Percentiles rank a stretch among this genome's conserved stretches.
These are phyloP conservation scores for Mythimna lalbum DNA, from an alignment of 2,888 invertebrate genomes.

Conservation along the genomic window DNA sequence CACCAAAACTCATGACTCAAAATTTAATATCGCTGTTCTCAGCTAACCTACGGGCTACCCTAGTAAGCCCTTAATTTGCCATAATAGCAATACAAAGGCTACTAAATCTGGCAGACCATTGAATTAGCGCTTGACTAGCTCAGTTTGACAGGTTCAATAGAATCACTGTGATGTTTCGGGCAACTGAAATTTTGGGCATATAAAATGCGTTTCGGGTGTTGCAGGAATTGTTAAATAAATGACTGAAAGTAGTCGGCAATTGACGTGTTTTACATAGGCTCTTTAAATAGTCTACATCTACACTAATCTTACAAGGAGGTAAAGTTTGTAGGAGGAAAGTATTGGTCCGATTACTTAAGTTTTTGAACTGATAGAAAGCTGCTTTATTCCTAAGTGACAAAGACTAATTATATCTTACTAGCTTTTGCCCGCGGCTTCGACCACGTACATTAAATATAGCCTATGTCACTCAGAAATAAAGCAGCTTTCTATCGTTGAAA, in stretches of 20 bases:
- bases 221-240: constrained; percentile 1
- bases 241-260: background rate
- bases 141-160: constrained; percentile 22
- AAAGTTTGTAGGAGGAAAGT: too few species aligned
- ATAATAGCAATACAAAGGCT: constrained; percentile 28
- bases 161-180: constrained; percentile 2
- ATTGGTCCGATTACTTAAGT: too few species aligned
- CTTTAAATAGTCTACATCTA: too few species aligned
- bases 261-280: background rate
- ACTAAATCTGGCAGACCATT: constrained; percentile 20
- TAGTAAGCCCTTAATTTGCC: constrained; percentile 4
- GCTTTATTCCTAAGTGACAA: too few species aligned
- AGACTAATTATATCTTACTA: too few species aligned
- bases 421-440: too few species aligned
- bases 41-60: background rate
- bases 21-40: background rate
- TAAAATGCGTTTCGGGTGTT: constrained; percentile 9
- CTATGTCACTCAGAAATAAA: too few species aligned
- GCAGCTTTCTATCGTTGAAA: too few species aligned
- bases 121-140: constrained; percentile 6
- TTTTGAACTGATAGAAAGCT: too few species aligned
- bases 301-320: too few species aligned
- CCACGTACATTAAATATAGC: too few species aligned
- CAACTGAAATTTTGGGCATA: constrained; percentile 1
- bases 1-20: too few species aligned